Conservation (phyloP, 1,140 invertebrate genomes). For the Trachelipus rathkii region DNA sequence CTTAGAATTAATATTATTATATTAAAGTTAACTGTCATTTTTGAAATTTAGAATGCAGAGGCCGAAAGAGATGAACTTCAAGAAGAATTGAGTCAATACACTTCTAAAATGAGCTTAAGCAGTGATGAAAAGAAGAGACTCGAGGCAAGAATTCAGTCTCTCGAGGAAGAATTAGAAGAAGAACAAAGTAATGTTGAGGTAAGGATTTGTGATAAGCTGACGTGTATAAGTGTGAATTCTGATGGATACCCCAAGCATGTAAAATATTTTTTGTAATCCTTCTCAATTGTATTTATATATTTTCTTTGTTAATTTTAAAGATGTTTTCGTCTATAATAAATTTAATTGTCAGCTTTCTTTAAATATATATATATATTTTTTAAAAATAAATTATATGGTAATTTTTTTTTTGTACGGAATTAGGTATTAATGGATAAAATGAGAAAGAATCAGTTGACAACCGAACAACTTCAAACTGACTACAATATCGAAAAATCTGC, state of each 20-base stretch:
- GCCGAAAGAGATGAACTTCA: conserved; percentile 77
- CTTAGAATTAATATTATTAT: too few species aligned
- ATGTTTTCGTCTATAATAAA: too few species aligned
- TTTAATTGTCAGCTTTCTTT: too few species aligned
- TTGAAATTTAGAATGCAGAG: conserved; percentile 64
- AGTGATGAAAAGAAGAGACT: conserved; percentile 92
- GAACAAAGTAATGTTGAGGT: conserved; percentile 73
- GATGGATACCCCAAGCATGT: background rate
- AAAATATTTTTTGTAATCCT: too few species aligned
- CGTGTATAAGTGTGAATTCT: background rate
- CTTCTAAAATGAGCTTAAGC: conserved; percentile 61
- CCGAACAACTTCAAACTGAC: conserved; percentile 80
- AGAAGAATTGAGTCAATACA: conserved; percentile 75
- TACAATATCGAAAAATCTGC: conserved; percentile 79
- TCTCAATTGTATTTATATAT: too few species aligned
- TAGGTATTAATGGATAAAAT: conserved; percentile 83
- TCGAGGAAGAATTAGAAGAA: conserved; percentile 96
- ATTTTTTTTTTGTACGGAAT: conserved; percentile 16
- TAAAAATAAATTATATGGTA: too few species aligned
- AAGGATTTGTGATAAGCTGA: too few species aligned
- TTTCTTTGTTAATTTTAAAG: too few species aligned
- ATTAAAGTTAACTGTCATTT: too few species aligned
- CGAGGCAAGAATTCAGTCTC: conserved; percentile 85
- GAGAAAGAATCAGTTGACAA: conserved; percentile 72
- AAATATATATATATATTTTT: too few species aligned